phyloP scores from a whole-genome alignment of 2,888 invertebrate genomes.

The Anodontia alba region DNA sequence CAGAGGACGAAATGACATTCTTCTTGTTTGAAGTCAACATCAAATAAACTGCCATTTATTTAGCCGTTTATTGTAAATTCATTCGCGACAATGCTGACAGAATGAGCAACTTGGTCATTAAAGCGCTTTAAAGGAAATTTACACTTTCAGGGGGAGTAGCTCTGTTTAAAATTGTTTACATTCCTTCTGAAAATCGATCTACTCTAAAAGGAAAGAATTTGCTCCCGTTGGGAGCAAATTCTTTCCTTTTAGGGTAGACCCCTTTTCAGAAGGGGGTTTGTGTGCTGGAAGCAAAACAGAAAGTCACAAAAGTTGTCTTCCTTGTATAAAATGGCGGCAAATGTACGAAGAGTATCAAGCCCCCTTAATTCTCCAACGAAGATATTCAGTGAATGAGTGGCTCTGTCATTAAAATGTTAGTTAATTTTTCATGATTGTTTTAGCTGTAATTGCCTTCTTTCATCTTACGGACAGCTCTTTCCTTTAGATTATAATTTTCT shows the following conservation, averaged over 20 bases:
- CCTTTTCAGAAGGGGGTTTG: no score
- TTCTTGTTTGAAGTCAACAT: background rate
- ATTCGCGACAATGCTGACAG: background rate
- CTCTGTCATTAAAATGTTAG: background rate
- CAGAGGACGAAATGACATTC: background rate
- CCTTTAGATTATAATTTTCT: background rate
- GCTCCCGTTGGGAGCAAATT: no score
- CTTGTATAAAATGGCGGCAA: no score
- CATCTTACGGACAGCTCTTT: background rate
- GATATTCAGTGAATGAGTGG: background rate
- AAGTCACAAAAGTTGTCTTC: no score
- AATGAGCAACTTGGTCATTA: background rate
- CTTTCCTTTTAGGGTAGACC: no score
- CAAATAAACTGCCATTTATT: background rate
- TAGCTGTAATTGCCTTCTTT: background rate
- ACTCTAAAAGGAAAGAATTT: no score
- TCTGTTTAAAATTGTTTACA: no score
- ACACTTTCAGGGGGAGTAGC: no score
- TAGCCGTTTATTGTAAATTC: background rate
- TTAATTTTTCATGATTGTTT: background rate
- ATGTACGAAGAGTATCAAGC: no score
- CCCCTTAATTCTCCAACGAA: no score
- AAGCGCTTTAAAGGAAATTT: background rate
- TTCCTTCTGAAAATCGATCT: no score
- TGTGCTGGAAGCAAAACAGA: no score